Base-by-base conservation (phyloP, 2,113 vertebrate species). In the Campylorhamphus procurvoides region DNA sequence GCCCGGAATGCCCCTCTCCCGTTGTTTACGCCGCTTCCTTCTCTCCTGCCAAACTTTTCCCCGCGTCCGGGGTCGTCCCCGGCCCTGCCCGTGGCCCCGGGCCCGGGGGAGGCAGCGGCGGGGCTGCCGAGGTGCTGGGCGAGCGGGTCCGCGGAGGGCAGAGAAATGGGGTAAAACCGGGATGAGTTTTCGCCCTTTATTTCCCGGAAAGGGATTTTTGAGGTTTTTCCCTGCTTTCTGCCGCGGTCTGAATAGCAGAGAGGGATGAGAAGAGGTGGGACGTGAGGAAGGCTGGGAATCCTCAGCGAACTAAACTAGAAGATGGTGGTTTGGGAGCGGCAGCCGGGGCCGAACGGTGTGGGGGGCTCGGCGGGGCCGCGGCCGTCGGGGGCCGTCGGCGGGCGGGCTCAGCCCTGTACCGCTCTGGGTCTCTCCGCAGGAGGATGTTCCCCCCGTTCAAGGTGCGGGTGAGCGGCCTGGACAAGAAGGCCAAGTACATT, bases 401-500 rank as follows among this genome's bases (percentile, higher is more conserved):
- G 89, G 73, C 31, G 64, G 94, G 44, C n/a, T 7, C 95, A 96
- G 84, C 87, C 75, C 76, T 59, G 87, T 79, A 80, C 3, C 29
- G 58, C 76, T 90, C 64, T 89, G 93, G 96, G 46, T 92, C 91
- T 96, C 87, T 90, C 80, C 72, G 79, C 97, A 99, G 99, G 98
- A 98, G 99, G 97, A 99, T 99, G 99, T 99, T 99, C 92, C 99
- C 99, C 91, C 99, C 99, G 23, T 99, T 99, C 97, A 99, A 99
- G 98, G 99, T 99, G 73, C 97, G 99, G 79, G 99, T 99, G 91
- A 99, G 99, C 88, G 99, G 99, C 81, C 98, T 99, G 85, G 99
- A 99, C 97, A 99, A 99, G 97, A 99, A 99, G 95, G 99, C 99
- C 96, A 99, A 99, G 78, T 99, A 99, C 95, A 99, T 99, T 96